Evolutionary conservation across 2,797 vertebrate genomes (phyloP).

Genomic region (Iguana delicatissima): DNA sequence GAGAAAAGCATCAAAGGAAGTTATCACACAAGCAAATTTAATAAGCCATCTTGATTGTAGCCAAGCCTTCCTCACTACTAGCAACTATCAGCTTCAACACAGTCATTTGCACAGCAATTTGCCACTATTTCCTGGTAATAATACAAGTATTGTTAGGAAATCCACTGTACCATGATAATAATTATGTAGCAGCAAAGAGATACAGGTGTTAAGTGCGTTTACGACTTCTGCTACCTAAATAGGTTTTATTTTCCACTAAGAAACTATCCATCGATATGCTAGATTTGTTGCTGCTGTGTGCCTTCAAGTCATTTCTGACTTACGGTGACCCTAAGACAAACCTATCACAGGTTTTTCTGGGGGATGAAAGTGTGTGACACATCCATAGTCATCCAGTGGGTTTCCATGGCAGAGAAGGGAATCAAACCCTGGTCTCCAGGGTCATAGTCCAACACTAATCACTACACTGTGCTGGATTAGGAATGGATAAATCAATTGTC

Average conservation of each 20-base stretch:
- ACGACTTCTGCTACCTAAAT: slow-evolving; percentile 38
- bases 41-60: accelerated
- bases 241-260: slow-evolving; percentile 21
- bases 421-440: too few relatives aligned
- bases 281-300: too few relatives aligned
- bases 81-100: slow-evolving; percentile 36
- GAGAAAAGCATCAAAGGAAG: neutral
- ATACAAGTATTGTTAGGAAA: slow-evolving; percentile 44
- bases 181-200: slow-evolving; percentile 33
- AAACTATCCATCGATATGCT: neutral
- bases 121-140: slow-evolving; percentile 20
- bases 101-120: slow-evolving; percentile 18
- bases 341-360: too few relatives aligned
- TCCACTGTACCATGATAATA: neutral
- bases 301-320: too few relatives aligned
- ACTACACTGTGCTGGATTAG: neutral
- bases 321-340: too few relatives aligned
- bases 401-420: too few relatives aligned
- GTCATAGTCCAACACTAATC: too few relatives aligned
- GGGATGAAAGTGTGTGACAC: too few relatives aligned
- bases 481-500: neutral
- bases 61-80: neutral
- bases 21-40: slow-evolving; percentile 1
- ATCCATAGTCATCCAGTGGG: too few relatives aligned
- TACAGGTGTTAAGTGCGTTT: slow-evolving; percentile 32